Evolutionary conservation across 2,888 invertebrate species (phyloP), one percentile per base, ranked within the genome.

Genomic region (Molorchus minor): DNA sequence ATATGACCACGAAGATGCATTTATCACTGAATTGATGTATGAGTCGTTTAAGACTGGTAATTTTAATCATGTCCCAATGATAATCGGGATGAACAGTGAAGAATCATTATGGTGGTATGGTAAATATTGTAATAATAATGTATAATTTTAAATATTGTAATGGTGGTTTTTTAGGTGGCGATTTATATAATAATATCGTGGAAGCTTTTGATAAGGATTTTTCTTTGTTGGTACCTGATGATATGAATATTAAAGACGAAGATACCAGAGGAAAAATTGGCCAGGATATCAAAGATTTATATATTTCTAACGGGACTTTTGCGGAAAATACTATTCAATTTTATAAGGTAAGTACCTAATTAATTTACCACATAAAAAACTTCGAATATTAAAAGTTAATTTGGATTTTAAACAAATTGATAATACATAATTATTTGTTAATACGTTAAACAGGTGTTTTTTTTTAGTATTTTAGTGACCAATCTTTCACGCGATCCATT

Each of bases 381-480:
- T n/a, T n/a, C n/a, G n/a, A n/a, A n/a, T n/a, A n/a, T n/a, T n/a
- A n/a, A n/a, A n/a, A n/a, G n/a, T n/a, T n/a, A n/a, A n/a, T n/a
- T n/a, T n/a, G n/a, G n/a, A n/a, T n/a, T n/a, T n/a, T n/a, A n/a
- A n/a, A n/a, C n/a, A n/a, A n/a, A n/a, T n/a, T n/a, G n/a, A n/a
- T n/a, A n/a, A n/a, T n/a, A n/a, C n/a, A n/a, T n/a, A n/a, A n/a
- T n/a, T n/a, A n/a, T n/a, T n/a, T n/a, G n/a, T n/a, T n/a, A n/a
- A n/a, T n/a, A n/a, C n/a, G n/a, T n/a, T n/a, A n/a, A n/a, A n/a
- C n/a, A n/a, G n/a, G n/a, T 8, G 2, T 36, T 36, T 13, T 36
- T 36, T 64, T 65, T 57, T 40, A 70, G 68, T 71, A 68, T 54
- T 64, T 67, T 35, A 69, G 67, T 19, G 67, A 66, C 19, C 67